Percentiles rank a stretch among this genome's conserved stretches.
Conservation (phyloP, 1,140 invertebrate genomes). For the Bombus sibiricus region DNA sequence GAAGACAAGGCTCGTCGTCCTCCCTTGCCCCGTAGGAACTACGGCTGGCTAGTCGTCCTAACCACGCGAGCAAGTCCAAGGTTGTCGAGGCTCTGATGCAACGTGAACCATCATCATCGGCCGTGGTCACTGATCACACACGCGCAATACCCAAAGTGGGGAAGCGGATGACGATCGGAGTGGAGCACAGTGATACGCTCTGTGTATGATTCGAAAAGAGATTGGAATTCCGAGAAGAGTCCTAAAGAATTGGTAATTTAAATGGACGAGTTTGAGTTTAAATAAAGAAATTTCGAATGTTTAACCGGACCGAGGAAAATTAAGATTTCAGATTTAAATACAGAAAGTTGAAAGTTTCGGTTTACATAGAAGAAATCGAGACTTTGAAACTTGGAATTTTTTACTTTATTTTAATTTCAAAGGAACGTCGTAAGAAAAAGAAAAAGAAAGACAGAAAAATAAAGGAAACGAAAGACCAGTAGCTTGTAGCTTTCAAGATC, state of each 20-base stretch:
- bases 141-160: slow-evolving; percentile 14
- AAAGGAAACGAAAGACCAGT: too few species aligned
- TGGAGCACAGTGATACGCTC: too few species aligned
- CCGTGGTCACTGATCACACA: slow-evolving; percentile 28
- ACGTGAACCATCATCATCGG: slow-evolving; percentile 38
- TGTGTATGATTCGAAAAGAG: background rate
- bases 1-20: background rate
- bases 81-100: slow-evolving; percentile 71
- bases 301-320: background rate
- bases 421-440: too few species aligned
- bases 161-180: background rate
- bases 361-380: background rate
- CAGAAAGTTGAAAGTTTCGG: background rate
- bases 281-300: background rate
- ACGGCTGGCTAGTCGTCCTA: slow-evolving; percentile 77
- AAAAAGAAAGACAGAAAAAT: background rate
- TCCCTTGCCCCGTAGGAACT: slow-evolving; percentile 70
- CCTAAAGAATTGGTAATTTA: background rate
- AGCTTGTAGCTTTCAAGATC: background rate
- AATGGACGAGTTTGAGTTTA: background rate
- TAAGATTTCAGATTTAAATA: background rate
- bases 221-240: background rate
- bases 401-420: too few species aligned
- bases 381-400: background rate
- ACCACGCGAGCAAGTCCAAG: slow-evolving; percentile 78